Base-by-base conservation (phyloP, 2,888 invertebrate genomes). In the Melipona bicolor region DNA sequence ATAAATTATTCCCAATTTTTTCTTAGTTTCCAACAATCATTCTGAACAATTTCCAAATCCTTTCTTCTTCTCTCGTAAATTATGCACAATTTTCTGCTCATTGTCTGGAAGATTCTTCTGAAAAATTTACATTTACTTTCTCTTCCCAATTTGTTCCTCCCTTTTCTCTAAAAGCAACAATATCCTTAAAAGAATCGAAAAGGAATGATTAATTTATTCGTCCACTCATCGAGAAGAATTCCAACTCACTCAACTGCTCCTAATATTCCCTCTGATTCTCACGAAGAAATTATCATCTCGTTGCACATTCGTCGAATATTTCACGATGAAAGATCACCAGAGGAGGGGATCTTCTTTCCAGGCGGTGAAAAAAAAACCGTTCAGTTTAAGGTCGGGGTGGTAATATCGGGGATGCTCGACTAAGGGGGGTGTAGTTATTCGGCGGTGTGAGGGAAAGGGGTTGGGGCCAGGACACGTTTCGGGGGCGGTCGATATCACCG, bases 401-500 rank as follows among this genome's bases (percentile, higher is more conserved):
- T 67, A 64, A 72, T 70, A 74, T 62, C 79, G 80, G 67, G 43
- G 74, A 70, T 78, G 77, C 50, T 65, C 76, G 80, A 62, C 32
- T 64, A 73, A 79, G 72, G 67, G 86, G 77, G 67, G 9, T 77
- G 72, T 79, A 81, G 88, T 81, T 88, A 79, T 85, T 83, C 82
- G 87, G 36, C 36, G 79, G 64, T 59, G 15, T 9, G 64, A 36
- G 67, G 54, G 52, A 73, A 56, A 36, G 54, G 27, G 77, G 54
- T 54, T 59, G 80, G 87, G 84, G 70, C 72, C 21, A 69, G 88
- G 81, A 82, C 84, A 81, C 77, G 82, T 87, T 88, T 88, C 83
- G 88, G 83, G 88, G 87, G 77, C 90, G 91, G 90, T 91, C 91
- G 91, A 91, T 91, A 91, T 75, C 87, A 86, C 83, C 76, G 81